Evolutionary conservation across 2,888 invertebrate genomes (phyloP).

Genomic region (Drepanosiphum platanoidis): DNA sequence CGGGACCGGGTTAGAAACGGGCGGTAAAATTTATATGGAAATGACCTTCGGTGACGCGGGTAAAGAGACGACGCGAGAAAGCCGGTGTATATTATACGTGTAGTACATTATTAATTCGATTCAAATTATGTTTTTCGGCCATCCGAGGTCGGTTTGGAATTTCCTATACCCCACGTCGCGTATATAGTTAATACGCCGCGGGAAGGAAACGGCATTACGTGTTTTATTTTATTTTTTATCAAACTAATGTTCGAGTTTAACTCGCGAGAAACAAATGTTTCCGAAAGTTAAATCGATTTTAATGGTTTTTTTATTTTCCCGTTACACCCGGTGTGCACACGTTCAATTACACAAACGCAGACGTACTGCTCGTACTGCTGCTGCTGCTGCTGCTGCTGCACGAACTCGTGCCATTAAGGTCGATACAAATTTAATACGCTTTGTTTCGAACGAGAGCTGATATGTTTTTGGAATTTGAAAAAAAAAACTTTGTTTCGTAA

Average conservation of each 20-base stretch:
- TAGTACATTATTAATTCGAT: slow-evolving; percentile 35
- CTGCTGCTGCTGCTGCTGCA: too few species aligned
- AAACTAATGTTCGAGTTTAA: background rate
- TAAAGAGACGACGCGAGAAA: background rate
- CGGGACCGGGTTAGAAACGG: background rate
- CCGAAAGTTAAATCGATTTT: background rate
- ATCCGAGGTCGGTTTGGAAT: background rate
- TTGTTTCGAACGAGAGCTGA: too few species aligned
- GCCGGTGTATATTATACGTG: background rate
- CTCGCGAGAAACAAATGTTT: too few species aligned
- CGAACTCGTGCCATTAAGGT: too few species aligned
- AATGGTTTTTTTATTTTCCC: too few species aligned
- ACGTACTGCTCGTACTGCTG: too few species aligned
- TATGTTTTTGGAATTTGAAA: too few species aligned
- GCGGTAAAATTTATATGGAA: slow-evolving; percentile 22
- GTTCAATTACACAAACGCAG: background rate
- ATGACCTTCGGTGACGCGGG: slow-evolving; percentile 8
- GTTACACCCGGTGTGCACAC: background rate
- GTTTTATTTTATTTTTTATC: background rate
- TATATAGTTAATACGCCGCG: background rate
- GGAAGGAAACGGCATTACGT: background rate
- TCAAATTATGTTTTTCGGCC: slow-evolving; percentile 22
- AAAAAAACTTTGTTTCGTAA: too few species aligned
- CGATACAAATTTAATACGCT: too few species aligned
- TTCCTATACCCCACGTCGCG: background rate